These are phyloP conservation scores for Antechinus stuartii DNA, from an alignment of 2,113 vertebrate genomes.

Conservation along the genomic window DNA sequence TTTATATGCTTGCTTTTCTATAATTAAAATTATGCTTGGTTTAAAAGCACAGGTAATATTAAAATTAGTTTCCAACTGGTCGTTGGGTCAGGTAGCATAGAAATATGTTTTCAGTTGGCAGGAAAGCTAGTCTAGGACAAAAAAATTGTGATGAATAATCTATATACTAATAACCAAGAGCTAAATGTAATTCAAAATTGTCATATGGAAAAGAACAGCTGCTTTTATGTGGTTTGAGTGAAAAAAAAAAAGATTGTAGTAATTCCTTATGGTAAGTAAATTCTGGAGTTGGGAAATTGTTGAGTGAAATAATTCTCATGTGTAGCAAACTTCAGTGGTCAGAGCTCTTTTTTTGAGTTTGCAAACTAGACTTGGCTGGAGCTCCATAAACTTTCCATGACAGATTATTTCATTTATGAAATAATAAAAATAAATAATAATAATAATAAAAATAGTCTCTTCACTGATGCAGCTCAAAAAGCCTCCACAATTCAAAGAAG, in stretches of 20 bases:
- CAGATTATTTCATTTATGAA: not conserved
- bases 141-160: constrained; percentile 33
- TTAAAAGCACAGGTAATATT: not conserved
- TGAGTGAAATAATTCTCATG: not conserved
- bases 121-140: not conserved
- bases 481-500: not conserved
- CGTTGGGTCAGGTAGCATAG: not conserved
- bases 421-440: too few species aligned
- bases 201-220: constrained; percentile 13
- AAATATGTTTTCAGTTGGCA: not conserved
- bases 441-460: too few species aligned
- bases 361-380: not conserved
- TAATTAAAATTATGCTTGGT: constrained; percentile 3
- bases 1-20: not conserved
- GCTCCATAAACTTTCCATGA: constrained; percentile 39
- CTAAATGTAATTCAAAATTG: constrained; percentile 39
- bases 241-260: constrained; percentile 33
- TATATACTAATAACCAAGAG: constrained; percentile 5
- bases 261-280: constrained; percentile 13
- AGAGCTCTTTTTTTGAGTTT: constrained; percentile 25
- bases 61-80: not conserved
- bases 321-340: constrained; percentile 14
- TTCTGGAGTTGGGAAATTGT: constrained; percentile 41
- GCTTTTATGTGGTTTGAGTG: constrained; percentile 40
- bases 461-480: not conserved